phyloP scores from a whole-genome alignment of 1,140 invertebrate genomes.

The Berghia stephanieae region DNA sequence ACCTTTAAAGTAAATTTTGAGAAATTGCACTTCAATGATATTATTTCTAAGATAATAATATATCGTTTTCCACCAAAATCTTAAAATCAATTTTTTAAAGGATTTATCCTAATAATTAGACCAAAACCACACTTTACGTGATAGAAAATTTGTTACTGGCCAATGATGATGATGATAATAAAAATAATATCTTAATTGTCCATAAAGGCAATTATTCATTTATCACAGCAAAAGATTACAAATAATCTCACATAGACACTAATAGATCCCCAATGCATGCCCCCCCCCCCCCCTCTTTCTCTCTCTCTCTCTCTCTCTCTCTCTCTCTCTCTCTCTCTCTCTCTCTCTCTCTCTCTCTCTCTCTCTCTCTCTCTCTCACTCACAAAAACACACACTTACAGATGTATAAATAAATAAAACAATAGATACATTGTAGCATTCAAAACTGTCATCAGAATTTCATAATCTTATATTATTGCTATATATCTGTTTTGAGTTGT shows the following conservation, averaged over 20 bases:
- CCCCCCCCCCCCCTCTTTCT: background rate
- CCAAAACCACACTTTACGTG: background rate
- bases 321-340: slow-evolving; percentile 6
- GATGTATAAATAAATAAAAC: background rate
- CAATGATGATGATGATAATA: background rate
- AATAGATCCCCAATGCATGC: background rate
- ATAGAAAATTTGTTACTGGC: background rate
- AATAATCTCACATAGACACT: background rate
- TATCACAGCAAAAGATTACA: background rate
- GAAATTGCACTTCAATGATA: too few species aligned
- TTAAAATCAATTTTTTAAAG: too few species aligned
- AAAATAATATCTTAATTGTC: background rate
- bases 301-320: background rate
- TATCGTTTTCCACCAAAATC: too few species aligned
- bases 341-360: slow-evolving; percentile 3
- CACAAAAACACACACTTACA: background rate
- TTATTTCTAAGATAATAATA: too few species aligned
- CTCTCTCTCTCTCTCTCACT: background rate
- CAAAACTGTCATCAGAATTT: background rate
- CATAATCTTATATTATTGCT: background rate
- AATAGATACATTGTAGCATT: background rate
- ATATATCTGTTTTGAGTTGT: too few species aligned
- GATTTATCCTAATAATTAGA: background rate
- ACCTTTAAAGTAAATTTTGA: too few species aligned
- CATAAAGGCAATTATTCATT: background rate